Percentiles rank a stretch among this genome's conserved stretches.
Conservation (phyloP, 2,888 invertebrate genomes). For the Branchinecta sandiegonensis region DNA sequence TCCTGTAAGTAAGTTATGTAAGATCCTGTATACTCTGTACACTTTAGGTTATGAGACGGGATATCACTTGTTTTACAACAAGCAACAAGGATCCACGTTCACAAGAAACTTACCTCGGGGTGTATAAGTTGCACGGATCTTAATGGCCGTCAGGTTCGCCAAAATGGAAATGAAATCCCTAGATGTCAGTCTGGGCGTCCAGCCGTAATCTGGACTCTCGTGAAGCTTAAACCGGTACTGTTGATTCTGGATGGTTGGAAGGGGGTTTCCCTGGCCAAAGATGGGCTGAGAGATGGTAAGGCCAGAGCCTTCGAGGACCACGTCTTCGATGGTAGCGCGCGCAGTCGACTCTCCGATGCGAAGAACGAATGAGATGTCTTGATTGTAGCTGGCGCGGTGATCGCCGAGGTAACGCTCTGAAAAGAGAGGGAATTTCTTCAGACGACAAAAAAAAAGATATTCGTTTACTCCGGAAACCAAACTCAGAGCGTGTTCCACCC, state of each 20-base stretch:
- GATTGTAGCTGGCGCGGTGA: slow-evolving; percentile 86
- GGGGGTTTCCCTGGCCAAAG: slow-evolving; percentile 73
- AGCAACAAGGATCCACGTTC: too few relatives aligned
- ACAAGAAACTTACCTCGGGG: slow-evolving; percentile 44
- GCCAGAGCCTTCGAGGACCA: slow-evolving; percentile 76
- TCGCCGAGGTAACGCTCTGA: slow-evolving; percentile 68
- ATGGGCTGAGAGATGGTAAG: slow-evolving; percentile 72
- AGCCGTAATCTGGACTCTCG: slow-evolving; percentile 78
- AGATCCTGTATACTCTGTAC: too few relatives aligned
- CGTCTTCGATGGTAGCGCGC: slow-evolving; percentile 65
- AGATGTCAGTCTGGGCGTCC: slow-evolving; percentile 79
- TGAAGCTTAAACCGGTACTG: slow-evolving; percentile 73
- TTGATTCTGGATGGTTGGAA: slow-evolving; percentile 56
- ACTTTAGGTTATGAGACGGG: too few relatives aligned
- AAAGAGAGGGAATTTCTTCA: slow-evolving; percentile 26
- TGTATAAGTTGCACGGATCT: slow-evolving; percentile 82
- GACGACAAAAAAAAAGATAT: slow-evolving; percentile 22
- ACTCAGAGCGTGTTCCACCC: too few relatives aligned
- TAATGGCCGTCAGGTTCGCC: slow-evolving; percentile 82
- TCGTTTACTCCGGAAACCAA: too few relatives aligned
- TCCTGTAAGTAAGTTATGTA: too few relatives aligned
- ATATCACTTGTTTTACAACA: too few relatives aligned
- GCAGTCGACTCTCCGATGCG: slow-evolving; percentile 67
- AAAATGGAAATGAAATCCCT: slow-evolving; percentile 82
- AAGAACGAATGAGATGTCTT: slow-evolving; percentile 73